Evolutionary conservation across 1,140 invertebrate species (phyloP).

Genomic region (Trachymyrmex septentrionalis): DNA sequence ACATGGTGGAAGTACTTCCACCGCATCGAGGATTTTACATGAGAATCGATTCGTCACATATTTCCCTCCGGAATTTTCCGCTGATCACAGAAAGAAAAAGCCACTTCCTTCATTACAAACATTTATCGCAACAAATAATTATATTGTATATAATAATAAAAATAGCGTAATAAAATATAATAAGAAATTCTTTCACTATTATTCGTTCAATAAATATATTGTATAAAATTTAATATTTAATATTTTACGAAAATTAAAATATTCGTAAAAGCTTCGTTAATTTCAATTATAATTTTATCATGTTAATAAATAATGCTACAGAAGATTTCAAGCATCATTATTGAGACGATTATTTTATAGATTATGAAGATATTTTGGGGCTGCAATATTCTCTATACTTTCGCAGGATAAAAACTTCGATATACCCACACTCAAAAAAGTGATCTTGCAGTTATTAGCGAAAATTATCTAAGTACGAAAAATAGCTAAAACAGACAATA

Average conservation of each 20-base stretch:
- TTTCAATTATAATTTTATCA: slow-evolving; percentile 4
- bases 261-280: not conserved
- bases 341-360: not conserved
- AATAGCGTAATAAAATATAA: no score
- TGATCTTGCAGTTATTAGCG: no score
- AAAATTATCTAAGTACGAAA: no score
- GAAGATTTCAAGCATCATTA: not conserved
- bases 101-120: not conserved
- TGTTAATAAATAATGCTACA: not conserved
- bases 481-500: no score
- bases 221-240: not conserved
- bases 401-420: not conserved
- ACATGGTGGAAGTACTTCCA: not conserved
- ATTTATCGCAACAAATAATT: not conserved
- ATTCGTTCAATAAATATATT: not conserved
- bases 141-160: not conserved
- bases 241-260: not conserved
- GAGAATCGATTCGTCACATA: not conserved
- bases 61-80: not conserved
- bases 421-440: not conserved
- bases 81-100: not conserved
- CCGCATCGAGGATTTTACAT: not conserved
- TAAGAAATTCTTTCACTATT: not conserved
- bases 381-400: not conserved
- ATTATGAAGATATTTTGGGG: slow-evolving; percentile 8